Evolutionary conservation across 2,888 invertebrate genomes (phyloP).

Genomic region (Empis livida): DNA sequence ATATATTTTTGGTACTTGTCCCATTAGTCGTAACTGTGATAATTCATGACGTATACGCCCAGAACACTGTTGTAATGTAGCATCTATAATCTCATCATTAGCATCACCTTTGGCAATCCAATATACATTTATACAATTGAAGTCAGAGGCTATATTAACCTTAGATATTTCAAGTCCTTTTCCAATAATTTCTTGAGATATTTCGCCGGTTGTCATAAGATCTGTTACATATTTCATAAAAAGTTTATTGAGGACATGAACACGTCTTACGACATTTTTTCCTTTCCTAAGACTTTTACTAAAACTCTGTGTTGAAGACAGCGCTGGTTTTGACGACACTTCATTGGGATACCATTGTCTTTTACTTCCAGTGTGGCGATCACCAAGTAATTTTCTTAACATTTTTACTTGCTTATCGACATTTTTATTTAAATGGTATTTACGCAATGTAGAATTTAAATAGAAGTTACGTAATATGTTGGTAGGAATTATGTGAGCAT

Average conservation of each 20-base stretch:
- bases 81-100: slow-evolving; percentile 37
- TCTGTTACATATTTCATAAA: slow-evolving; percentile 74
- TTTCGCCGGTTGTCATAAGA: slow-evolving; percentile 58
- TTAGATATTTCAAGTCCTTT: slow-evolving; percentile 56
- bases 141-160: slow-evolving; percentile 54
- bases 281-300: not conserved
- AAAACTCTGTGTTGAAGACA: not conserved
- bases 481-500: too few relatives aligned
- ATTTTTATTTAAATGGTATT: too few relatives aligned
- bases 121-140: slow-evolving; percentile 52
- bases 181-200: slow-evolving; percentile 46
- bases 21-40: slow-evolving; percentile 58
- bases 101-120: slow-evolving; percentile 49
- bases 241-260: slow-evolving; percentile 54
- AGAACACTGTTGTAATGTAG: slow-evolving; percentile 42
- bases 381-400: not conserved
- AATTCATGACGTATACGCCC: slow-evolving; percentile 56
- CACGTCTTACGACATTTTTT: not conserved
- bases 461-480: too few relatives aligned
- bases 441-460: too few relatives aligned
- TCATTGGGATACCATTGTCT: not conserved
- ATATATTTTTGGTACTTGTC: slow-evolving; percentile 56
- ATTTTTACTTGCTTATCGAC: not conserved
- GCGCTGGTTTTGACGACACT: not conserved
- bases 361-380: not conserved